Evolutionary conservation across 1,140 invertebrate genomes (phyloP).

Genomic region (Pogonomyrmex barbatus): DNA sequence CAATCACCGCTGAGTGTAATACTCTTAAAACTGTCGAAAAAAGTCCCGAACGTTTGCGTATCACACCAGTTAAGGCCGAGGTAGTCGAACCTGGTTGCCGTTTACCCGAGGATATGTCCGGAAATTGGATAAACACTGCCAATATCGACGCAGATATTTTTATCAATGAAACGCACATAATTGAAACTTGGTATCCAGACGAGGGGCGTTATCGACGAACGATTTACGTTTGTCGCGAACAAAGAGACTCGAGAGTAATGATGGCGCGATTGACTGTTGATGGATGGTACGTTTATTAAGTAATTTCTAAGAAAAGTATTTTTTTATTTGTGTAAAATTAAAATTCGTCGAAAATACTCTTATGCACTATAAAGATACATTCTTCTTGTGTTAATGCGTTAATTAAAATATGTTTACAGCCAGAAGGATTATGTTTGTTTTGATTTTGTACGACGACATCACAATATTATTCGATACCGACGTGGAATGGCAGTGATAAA

Average conservation of each 20-base stretch:
- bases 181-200: slow-evolving; percentile 97
- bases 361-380: slow-evolving; percentile 7
- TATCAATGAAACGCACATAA: slow-evolving; percentile 98
- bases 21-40: slow-evolving; percentile 96
- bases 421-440: slow-evolving; percentile 99
- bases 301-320: not conserved
- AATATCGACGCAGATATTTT: slow-evolving; percentile 97
- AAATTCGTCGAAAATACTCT: not conserved
- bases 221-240: slow-evolving; percentile 97
- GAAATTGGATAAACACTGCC: slow-evolving; percentile 98
- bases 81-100: slow-evolving; percentile 96
- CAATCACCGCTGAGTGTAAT: slow-evolving; percentile 97
- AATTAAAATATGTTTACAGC: slow-evolving; percentile 86
- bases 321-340: slow-evolving; percentile 1
- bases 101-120: slow-evolving; percentile 96
- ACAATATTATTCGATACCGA: slow-evolving; percentile 97
- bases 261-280: slow-evolving; percentile 98
- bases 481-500: slow-evolving; percentile 96
- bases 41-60: slow-evolving; percentile 94
- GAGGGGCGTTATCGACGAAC: slow-evolving; percentile 94
- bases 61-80: slow-evolving; percentile 95
- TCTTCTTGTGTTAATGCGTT: not conserved
- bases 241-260: slow-evolving; percentile 95
- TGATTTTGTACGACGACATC: slow-evolving; percentile 97
- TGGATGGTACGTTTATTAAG: slow-evolving; percentile 90